A percentile compares a stretch with the other conserved stretches of the same genome.
Conservation (phyloP, 1,140 invertebrate genomes). For the Gonioctena quinquepunctata region DNA sequence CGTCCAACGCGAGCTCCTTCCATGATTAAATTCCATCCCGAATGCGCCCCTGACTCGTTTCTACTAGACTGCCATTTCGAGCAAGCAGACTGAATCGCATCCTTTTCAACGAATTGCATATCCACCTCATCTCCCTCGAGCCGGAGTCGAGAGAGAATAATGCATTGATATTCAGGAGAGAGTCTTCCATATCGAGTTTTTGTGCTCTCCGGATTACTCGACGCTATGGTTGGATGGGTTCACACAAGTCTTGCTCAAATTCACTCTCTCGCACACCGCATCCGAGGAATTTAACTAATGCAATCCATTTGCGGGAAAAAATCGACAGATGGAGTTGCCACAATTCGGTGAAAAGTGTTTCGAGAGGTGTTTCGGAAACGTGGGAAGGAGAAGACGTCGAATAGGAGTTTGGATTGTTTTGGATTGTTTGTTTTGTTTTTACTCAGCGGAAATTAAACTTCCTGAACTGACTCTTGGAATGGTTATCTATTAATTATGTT, state of each 20-base stretch:
- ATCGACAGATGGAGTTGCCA: background rate
- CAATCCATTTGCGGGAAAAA: background rate
- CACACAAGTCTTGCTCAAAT: background rate
- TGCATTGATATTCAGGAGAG: background rate
- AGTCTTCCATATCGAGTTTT: background rate
- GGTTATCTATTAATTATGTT: too few relatives aligned
- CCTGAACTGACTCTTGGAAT: too few relatives aligned
- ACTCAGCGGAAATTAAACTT: too few relatives aligned
- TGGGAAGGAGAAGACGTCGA: background rate
- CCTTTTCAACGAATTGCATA: background rate
- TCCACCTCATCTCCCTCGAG: background rate
- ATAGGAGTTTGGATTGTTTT: too few relatives aligned
- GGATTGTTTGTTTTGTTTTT: too few relatives aligned
- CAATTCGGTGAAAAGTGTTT: background rate
- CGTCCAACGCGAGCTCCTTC: too few relatives aligned
- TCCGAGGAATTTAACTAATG: background rate
- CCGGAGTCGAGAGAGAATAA: background rate
- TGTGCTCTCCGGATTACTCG: background rate
- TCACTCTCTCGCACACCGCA: background rate
- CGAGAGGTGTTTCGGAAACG: background rate
- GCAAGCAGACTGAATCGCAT: background rate
- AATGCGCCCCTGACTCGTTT: background rate
- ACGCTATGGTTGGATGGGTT: background rate
- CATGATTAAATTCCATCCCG: too few relatives aligned
- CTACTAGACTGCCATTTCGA: background rate